Percentiles rank a stretch among this genome's conserved stretches.
phyloP scores from a whole-genome alignment of 2,797 vertebrate genomes.

The Nyctalus aviator region DNA sequence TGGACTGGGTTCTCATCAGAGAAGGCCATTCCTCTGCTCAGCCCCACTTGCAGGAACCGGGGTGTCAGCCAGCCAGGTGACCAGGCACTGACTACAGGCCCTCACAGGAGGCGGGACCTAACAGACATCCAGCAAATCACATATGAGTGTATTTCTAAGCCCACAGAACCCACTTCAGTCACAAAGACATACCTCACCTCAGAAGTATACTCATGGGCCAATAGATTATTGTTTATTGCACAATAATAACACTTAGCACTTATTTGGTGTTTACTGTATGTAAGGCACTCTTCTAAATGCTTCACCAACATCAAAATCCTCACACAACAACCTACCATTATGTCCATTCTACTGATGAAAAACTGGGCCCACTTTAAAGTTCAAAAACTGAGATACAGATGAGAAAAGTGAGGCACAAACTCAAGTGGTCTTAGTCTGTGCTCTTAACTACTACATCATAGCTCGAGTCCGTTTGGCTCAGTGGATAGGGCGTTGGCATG shows the following conservation, averaged over 20 bases:
- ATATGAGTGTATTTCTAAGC: not conserved
- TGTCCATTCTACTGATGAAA: not conserved
- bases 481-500: no score
- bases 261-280: not conserved
- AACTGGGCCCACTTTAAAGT: not conserved
- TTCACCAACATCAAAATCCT: not conserved
- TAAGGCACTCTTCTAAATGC: not conserved
- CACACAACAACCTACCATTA: not conserved
- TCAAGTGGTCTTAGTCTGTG: not conserved
- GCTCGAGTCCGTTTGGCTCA: no score
- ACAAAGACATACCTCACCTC: not conserved
- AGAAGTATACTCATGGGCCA: rapidly evolving
- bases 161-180: not conserved
- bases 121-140: not conserved
- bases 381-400: not conserved
- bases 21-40: not conserved
- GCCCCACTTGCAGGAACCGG: not conserved
- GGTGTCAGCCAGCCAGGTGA: not conserved
- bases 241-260: not conserved
- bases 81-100: no score
- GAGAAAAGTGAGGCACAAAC: not conserved
- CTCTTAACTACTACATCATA: not conserved
- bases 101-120: not conserved
- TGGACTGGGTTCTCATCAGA: not conserved
- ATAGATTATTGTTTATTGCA: not conserved